Percentiles rank a stretch among this genome's conserved stretches.
Conservation (phyloP, 2,797 vertebrate species). For the Onychomys leucogaster region DNA sequence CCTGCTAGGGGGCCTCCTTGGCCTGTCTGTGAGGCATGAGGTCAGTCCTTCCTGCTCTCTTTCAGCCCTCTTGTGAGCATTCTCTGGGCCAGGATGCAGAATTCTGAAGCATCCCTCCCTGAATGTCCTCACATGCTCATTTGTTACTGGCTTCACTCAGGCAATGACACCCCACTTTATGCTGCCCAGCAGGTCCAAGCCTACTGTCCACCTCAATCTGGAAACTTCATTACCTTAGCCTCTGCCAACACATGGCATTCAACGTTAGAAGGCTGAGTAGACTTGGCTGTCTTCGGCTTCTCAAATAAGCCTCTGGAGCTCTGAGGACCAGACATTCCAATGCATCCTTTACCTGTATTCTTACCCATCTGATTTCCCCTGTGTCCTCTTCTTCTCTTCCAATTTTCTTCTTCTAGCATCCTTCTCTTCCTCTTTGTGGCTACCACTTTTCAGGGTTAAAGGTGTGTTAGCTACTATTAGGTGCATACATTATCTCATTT, state of each 20-base stretch:
- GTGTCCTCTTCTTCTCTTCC: not conserved
- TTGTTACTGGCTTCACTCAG: not conserved
- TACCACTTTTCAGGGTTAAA: not conserved
- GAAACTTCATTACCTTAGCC: not conserved
- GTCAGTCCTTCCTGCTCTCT: not conserved
- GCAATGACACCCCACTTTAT: not conserved
- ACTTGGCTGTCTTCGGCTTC: not conserved
- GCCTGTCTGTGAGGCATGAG: not conserved
- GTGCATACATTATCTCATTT: not conserved
- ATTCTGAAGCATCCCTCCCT: not conserved
- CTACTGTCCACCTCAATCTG: not conserved
- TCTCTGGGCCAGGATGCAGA: not conserved
- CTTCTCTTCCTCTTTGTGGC: not conserved
- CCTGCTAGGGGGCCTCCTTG: not conserved
- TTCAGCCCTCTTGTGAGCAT: not conserved
- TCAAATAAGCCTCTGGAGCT: not conserved
- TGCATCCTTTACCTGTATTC: not conserved
- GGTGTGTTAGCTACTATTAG: too few species aligned
- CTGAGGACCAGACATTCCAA: not conserved
- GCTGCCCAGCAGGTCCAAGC: not conserved
- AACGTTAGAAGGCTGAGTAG: not conserved
- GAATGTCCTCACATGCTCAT: not conserved
- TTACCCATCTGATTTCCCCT: not conserved
- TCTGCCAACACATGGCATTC: not conserved
- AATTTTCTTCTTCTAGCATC: not conserved